Evolutionary conservation across 2,113 vertebrate genomes (phyloP).

Genomic region (Calyptommatus sinebrachiatus): DNA sequence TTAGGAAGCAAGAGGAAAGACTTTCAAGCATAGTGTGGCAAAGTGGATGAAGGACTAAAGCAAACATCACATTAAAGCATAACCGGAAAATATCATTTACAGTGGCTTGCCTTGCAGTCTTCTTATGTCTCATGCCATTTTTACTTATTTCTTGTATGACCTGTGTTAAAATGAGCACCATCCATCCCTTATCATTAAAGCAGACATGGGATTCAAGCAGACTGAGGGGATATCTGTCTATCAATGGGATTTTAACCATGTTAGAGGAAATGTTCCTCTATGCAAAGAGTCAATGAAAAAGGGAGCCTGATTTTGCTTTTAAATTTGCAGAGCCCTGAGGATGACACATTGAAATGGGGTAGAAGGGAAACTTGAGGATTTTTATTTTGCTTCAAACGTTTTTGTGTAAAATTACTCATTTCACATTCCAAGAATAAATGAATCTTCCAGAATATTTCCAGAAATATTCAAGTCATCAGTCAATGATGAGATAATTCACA

Average conservation of each 20-base stretch:
- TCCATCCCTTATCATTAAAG: neutral
- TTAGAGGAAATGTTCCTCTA: neutral
- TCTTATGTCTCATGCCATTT: slow-evolving; percentile 33
- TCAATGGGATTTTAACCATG: neutral
- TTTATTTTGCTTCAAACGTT: neutral
- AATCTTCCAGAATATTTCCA: neutral
- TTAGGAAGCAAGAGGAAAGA: slow-evolving; percentile 38
- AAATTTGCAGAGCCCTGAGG: neutral
- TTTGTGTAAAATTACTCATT: neutral
- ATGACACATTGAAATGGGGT: neutral
- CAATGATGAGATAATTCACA: too few species aligned
- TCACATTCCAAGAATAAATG: neutral
- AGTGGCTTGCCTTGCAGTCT: slow-evolving; percentile 27
- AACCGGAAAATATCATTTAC: slow-evolving; percentile 37
- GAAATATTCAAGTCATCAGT: too few species aligned
- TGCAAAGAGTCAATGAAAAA: neutral
- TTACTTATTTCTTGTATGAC: slow-evolving; percentile 12
- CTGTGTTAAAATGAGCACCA: slow-evolving; percentile 8
- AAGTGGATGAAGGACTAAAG: slow-evolving; percentile 20
- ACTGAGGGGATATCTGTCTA: slow-evolving; percentile 9
- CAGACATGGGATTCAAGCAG: slow-evolving; percentile 10
- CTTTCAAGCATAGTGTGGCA: slow-evolving; percentile 39
- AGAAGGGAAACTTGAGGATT: neutral
- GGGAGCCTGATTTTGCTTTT: neutral
- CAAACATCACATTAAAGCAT: slow-evolving; percentile 18